Evolutionary conservation across 2,888 invertebrate species (phyloP).

Genomic region (Melikaiella ostensackeni): DNA sequence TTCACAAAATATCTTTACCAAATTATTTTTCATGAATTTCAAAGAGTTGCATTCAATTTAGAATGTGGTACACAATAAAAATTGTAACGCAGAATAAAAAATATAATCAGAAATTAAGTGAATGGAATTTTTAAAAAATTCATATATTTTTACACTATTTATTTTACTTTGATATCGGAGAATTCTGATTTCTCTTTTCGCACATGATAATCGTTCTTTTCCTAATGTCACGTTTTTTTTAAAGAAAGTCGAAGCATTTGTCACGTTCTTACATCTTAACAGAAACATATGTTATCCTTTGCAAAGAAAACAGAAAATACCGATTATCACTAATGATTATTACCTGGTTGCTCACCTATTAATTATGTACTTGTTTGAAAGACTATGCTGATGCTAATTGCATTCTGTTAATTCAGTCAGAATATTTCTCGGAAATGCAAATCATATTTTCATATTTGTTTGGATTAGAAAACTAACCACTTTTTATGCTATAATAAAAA

Average conservation of each 20-base stretch:
- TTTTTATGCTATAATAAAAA: too few species aligned
- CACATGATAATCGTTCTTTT: not conserved
- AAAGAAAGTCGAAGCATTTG: not conserved
- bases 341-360: not conserved
- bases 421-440: slow-evolving; percentile 1
- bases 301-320: not conserved
- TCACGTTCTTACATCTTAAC: not conserved
- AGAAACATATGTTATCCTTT: slow-evolving; percentile 13
- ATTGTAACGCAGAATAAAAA: too few species aligned
- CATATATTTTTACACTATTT: too few species aligned
- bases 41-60: not conserved
- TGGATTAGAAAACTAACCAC: too few species aligned
- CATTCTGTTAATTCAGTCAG: not conserved
- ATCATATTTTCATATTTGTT: not conserved
- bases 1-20: not conserved
- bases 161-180: not conserved
- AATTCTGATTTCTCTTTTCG: not conserved
- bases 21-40: not conserved
- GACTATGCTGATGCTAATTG: not conserved
- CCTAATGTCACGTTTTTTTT: not conserved
- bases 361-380: not conserved
- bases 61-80: too few species aligned
- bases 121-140: too few species aligned
- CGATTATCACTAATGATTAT: not conserved
- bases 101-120: too few species aligned